Base-by-base conservation (phyloP, 2,797 vertebrate species). In the Scomberomorus guttatus region DNA sequence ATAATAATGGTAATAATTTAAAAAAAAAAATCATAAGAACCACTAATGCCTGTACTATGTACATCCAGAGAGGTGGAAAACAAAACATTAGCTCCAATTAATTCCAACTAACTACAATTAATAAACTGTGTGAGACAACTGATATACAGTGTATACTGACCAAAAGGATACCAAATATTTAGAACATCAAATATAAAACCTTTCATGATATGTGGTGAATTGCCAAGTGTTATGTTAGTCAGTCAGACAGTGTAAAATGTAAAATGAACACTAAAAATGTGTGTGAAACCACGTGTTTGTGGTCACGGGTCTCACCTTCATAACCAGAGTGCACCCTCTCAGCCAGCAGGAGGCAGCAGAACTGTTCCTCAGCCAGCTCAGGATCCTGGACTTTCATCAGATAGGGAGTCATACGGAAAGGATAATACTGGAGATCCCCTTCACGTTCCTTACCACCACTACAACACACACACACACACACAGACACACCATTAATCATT, bases 281-380 rank as follows among this genome's bases (percentile, higher is more conserved):
- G 20, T 14, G 10, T 72, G 27, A 65, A n/a, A 44, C 6, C 27
- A 42, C 20, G 50, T 24, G 44, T 22, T 12, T 24, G 17, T 58
- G 25, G 5, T 44, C 9, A 4, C 34, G 27, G 20, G 10, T 20
- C 80, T 94, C 92, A 98, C 98, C 98, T 96, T 99, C 98, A 15
- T 99, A 99, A 55, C 98, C 98, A 1, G 98, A 99, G 93, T 99
- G 98, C 44, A 99, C 96, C 80, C 97, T 94, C 83, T 99, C 98
- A 0, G 98, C 98, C 92, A 99, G 96, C 89, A 99, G 91, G 78
- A 99, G 95, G 87, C 98, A 99, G 96, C 97, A 98, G 84, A 98
- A 96, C 91, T 98, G 97, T 37, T 97, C 96, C 73, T 96, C 96
- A 0, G 93, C 80, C 51, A 94, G 94, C 82, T 93, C 96, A 0